Conservation (phyloP, 2,797 vertebrate species). For the Tenualosa ilisha region DNA sequence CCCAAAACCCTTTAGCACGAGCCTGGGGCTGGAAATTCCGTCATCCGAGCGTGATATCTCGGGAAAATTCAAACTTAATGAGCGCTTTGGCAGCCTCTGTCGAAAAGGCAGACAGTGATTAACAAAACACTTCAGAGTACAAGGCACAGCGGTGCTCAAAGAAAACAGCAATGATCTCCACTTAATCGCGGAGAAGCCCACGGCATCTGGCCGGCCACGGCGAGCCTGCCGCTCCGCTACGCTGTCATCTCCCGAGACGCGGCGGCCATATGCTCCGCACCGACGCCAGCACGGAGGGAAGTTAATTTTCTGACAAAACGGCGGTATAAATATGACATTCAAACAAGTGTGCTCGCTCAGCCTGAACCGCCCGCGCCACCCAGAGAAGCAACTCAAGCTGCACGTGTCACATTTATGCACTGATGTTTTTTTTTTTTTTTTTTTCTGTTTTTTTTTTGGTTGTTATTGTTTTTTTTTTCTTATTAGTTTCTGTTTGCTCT, state of each 20-base stretch:
- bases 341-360: conserved; percentile 99
- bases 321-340: conserved; percentile 99
- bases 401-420: conserved; percentile 87
- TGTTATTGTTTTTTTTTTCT: conserved; percentile 70
- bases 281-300: conserved; percentile 96
- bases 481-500: conserved; percentile 27
- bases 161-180: conserved; percentile 99
- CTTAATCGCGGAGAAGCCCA: conserved; percentile 99
- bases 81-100: conserved; percentile 99
- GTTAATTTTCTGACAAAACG: conserved; percentile 99
- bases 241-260: conserved; percentile 99
- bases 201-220: conserved; percentile 98
- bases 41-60: conserved; percentile 88
- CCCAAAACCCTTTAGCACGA: conserved; percentile 80
- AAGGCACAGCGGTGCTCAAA: conserved; percentile 99
- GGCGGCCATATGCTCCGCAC: conserved; percentile 99
- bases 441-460: not conserved
- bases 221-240: conserved; percentile 93
- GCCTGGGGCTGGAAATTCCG: conserved; percentile 80
- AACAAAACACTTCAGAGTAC: conserved; percentile 99
- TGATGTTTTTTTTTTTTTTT: conserved; percentile 70
- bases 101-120: conserved; percentile 99
- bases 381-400: conserved; percentile 75
- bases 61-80: conserved; percentile 95
- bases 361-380: conserved; percentile 83